Evolutionary conservation across 2,797 vertebrate genomes (phyloP).

Genomic region (Glossophaga mutica): DNA sequence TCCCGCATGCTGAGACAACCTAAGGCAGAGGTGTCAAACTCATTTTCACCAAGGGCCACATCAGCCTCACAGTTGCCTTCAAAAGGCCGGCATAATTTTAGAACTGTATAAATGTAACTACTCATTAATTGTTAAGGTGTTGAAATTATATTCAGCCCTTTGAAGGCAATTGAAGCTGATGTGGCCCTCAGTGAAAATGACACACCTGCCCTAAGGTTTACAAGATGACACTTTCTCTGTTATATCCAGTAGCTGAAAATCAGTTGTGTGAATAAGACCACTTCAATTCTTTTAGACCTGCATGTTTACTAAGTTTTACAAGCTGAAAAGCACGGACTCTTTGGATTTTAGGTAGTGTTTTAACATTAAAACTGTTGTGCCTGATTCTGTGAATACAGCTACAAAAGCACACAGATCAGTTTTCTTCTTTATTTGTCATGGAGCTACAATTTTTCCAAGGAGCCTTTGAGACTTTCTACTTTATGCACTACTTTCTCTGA

Average conservation of each 20-base stretch:
- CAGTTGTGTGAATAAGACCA: constrained; percentile 72
- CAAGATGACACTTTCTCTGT: constrained; percentile 71
- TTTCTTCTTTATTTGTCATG: constrained; percentile 48
- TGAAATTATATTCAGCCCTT: no score
- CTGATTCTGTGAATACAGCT: constrained; percentile 58
- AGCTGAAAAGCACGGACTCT: constrained; percentile 58
- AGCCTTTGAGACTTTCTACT: constrained; percentile 41
- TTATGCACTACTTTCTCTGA: neutral
- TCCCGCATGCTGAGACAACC: constrained; percentile 68
- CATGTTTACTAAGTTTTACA: constrained; percentile 59
- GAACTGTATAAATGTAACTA: no score
- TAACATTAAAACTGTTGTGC: constrained; percentile 70
- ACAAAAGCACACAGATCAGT: constrained; percentile 56
- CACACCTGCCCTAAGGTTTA: constrained; percentile 9
- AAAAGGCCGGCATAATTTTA: no score
- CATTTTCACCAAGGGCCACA: no score
- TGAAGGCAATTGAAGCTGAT: no score
- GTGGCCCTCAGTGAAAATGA: no score
- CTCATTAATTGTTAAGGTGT: no score
- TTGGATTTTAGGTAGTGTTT: constrained; percentile 41
- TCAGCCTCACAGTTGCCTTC: no score
- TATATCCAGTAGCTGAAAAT: constrained; percentile 77
- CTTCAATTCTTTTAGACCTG: constrained; percentile 74
- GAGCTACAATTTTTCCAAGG: constrained; percentile 53
- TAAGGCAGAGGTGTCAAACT: neutral